Evolutionary conservation across 2,113 vertebrate species (phyloP).

Genomic region (Cathartes aura): DNA sequence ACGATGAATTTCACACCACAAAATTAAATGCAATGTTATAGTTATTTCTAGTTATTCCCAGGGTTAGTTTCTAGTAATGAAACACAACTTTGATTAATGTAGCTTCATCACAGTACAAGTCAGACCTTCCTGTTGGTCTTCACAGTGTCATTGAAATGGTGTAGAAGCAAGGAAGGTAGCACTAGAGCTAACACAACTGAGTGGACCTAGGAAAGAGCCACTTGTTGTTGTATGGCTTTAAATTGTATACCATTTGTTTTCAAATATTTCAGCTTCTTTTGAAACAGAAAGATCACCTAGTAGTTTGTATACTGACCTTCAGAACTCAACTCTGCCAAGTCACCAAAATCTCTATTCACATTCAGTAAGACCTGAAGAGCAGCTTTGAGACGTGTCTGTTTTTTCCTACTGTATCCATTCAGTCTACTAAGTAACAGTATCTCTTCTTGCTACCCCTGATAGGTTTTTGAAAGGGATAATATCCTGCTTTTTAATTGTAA

Average conservation of each 20-base stretch:
- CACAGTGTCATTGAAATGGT: not conserved
- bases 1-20: not conserved
- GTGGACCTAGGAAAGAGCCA: not conserved
- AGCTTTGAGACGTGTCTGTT: not conserved
- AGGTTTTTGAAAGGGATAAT: not conserved
- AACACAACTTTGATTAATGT: not conserved
- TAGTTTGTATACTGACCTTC: not conserved
- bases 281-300: not conserved
- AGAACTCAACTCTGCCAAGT: not conserved
- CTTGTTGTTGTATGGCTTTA: not conserved
- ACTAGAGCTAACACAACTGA: not conserved
- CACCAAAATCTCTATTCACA: not conserved
- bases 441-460: not conserved
- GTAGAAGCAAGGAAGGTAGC: not conserved
- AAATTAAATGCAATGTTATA: not conserved
- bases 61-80: not conserved
- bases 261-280: not conserved
- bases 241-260: not conserved
- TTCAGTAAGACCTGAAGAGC: not conserved
- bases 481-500: not conserved
- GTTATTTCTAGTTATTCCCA: not conserved
- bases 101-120: not conserved
- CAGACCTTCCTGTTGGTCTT: not conserved
- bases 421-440: not conserved
- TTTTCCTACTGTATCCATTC: not conserved